Percentiles rank a stretch among this genome's conserved stretches.
Conservation (phyloP, 2,888 invertebrate species). For the Cheilosia vulpina region DNA sequence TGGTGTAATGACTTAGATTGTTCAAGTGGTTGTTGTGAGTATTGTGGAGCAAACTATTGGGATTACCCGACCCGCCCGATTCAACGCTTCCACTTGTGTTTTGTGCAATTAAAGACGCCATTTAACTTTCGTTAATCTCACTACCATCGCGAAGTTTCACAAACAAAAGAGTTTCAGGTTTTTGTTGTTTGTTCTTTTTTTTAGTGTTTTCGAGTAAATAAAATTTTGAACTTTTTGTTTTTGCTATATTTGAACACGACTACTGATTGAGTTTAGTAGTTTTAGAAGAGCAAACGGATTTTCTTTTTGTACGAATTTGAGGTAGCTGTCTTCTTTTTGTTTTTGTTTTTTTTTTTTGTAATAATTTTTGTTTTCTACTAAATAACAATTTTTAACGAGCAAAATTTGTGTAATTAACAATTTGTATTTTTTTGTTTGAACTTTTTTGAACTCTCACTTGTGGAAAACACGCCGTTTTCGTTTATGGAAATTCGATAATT, state of each 20-base stretch:
- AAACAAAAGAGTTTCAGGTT: slow-evolving; percentile 21
- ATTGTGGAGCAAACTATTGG: slow-evolving; percentile 79
- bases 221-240: slow-evolving; percentile 59
- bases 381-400: slow-evolving; percentile 72
- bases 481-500: slow-evolving; percentile 70
- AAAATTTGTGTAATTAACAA: slow-evolving; percentile 73
- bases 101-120: slow-evolving; percentile 84
- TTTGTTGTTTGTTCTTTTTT: slow-evolving; percentile 25
- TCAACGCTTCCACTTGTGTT: slow-evolving; percentile 81
- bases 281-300: slow-evolving; percentile 70
- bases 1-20: slow-evolving; percentile 80
- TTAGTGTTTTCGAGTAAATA: slow-evolving; percentile 39
- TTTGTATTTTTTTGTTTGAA: slow-evolving; percentile 68
- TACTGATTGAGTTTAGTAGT: slow-evolving; percentile 60
- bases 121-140: slow-evolving; percentile 79
- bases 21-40: slow-evolving; percentile 82
- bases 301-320: slow-evolving; percentile 72
- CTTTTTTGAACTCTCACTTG: slow-evolving; percentile 71
- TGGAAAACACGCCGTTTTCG: slow-evolving; percentile 61
- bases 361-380: slow-evolving; percentile 65
- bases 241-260: slow-evolving; percentile 67
- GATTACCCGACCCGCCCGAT: slow-evolving; percentile 78
- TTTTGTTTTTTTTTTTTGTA: slow-evolving; percentile 27
- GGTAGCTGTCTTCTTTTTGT: slow-evolving; percentile 68
- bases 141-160: slow-evolving; percentile 80